A percentile compares a stretch with the other conserved stretches of the same genome.
phyloP scores from a whole-genome alignment of 2,797 vertebrate species.

The Sebastes aleutianus region DNA sequence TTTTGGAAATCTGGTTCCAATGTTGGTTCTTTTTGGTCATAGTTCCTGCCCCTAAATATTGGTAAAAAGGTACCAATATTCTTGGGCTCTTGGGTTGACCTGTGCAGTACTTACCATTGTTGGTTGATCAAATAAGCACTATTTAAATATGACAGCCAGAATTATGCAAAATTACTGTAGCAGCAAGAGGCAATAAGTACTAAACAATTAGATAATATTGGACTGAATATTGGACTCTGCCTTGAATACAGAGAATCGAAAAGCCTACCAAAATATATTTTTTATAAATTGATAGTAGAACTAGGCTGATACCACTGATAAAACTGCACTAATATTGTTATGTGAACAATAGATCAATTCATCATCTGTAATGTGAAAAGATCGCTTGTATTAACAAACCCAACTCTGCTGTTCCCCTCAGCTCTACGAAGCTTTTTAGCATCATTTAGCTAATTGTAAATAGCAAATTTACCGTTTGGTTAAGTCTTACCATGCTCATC shows the following conservation, averaged over 20 bases:
- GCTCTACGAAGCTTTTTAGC: not conserved
- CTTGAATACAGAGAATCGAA: not conserved
- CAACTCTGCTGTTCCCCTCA: not conserved
- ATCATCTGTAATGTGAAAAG: not conserved
- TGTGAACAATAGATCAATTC: not conserved
- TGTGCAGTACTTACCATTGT: not conserved
- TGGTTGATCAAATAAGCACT: slow-evolving; percentile 6
- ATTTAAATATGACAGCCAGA: not conserved
- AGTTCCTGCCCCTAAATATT: not conserved
- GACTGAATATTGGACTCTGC: not conserved
- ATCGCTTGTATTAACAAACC: not conserved
- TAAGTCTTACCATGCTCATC: not conserved
- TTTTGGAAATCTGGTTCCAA: not conserved
- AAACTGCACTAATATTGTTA: not conserved
- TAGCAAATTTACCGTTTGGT: not conserved
- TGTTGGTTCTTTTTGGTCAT: not conserved
- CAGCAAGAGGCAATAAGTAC: not conserved
- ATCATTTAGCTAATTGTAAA: not conserved
- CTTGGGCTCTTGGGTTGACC: not conserved
- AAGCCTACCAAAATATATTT: not conserved
- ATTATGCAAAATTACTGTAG: not conserved
- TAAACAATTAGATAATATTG: not conserved
- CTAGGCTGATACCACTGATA: not conserved
- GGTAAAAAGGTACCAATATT: too few species aligned
- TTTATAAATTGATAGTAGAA: not conserved